phyloP scores from a whole-genome alignment of 1,140 invertebrate species.

The Globodera rostochiensis region DNA sequence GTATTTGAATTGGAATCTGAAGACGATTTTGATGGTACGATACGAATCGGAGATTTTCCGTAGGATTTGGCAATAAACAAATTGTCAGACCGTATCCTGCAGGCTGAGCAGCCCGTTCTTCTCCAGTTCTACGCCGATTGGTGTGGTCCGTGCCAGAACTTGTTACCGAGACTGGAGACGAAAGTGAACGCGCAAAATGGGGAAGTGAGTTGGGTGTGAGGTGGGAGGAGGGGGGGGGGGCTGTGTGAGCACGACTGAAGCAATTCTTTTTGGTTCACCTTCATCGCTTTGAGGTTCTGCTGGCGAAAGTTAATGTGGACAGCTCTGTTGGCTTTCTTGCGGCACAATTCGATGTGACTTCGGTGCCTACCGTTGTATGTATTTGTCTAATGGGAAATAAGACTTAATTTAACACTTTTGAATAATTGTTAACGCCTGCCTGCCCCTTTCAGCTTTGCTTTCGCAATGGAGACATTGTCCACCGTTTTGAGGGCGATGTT shows the following conservation, averaged over 20 bases:
- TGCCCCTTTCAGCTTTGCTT: conserved; percentile 27
- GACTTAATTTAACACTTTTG: too few species aligned
- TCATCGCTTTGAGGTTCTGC: conserved; percentile 30
- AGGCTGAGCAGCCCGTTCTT: conserved; percentile 15
- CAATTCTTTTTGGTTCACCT: neutral
- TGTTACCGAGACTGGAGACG: conserved; percentile 35
- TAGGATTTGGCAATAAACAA: neutral
- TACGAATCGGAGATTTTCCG: neutral
- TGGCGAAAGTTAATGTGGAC: conserved; percentile 38
- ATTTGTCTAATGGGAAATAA: conserved; percentile 3
- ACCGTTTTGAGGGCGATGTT: conserved; percentile 49
- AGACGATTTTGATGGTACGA: conserved; percentile 35
- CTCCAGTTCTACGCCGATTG: conserved; percentile 25
- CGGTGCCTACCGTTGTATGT: conserved; percentile 46
- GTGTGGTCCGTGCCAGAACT: conserved; percentile 43
- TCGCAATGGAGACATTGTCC: conserved; percentile 36
- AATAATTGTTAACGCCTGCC: neutral
- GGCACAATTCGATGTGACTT: conserved; percentile 40
- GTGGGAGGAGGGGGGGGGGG: neutral
- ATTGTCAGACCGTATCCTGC: neutral
- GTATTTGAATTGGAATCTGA: conserved; percentile 28
- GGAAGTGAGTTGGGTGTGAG: conserved; percentile 6
- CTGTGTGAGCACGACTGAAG: neutral
- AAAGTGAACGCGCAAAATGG: conserved; percentile 33
- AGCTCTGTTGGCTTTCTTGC: conserved; percentile 26